A percentile compares a stretch with the other conserved stretches of the same genome.
These are phyloP conservation scores for Porites evermanni DNA, from an alignment of 92 coral and sea anemone genomes.

Conservation along the genomic window DNA sequence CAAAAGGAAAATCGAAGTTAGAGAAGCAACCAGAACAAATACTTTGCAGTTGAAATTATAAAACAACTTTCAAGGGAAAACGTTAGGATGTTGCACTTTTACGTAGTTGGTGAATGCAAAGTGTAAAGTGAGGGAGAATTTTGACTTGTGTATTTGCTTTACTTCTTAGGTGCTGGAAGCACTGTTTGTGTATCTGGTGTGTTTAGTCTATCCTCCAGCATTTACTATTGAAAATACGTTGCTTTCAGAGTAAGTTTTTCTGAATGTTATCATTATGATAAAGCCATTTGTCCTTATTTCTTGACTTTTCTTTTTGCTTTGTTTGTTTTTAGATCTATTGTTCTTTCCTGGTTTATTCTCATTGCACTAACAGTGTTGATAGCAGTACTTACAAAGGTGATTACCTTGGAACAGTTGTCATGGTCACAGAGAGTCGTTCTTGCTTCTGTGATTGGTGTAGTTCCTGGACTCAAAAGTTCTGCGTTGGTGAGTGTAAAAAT, in stretches of 20 bases:
- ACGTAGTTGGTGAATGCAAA: too few relatives aligned
- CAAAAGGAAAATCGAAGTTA: too few relatives aligned
- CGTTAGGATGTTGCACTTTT: too few relatives aligned
- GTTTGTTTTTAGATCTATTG: conserved; percentile 27
- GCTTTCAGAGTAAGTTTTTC: conserved; percentile 44
- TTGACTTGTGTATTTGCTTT: neutral
- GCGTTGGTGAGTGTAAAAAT: conserved; percentile 58
- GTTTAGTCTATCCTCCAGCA: conserved; percentile 19
- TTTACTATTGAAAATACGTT: conserved; percentile 12
- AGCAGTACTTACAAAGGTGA: conserved; percentile 59
- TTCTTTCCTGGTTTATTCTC: conserved; percentile 65
- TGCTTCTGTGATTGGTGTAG: conserved; percentile 65
- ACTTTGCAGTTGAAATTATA: too few relatives aligned
- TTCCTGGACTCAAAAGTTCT: conserved; percentile 71
- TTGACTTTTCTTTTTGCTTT: neutral
- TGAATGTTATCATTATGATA: neutral
- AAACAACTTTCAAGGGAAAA: too few relatives aligned
- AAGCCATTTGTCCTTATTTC: neutral
- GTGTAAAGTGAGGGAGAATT: neutral
- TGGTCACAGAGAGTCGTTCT: conserved; percentile 32
- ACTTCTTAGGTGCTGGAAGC: conserved; percentile 23
- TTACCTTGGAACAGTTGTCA: conserved; percentile 46
- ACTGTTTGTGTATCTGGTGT: neutral
- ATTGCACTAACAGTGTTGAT: conserved; percentile 36
- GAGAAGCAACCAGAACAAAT: too few relatives aligned